Base-by-base conservation (phyloP, 2,797 vertebrate species). In the Sus cebifrons region DNA sequence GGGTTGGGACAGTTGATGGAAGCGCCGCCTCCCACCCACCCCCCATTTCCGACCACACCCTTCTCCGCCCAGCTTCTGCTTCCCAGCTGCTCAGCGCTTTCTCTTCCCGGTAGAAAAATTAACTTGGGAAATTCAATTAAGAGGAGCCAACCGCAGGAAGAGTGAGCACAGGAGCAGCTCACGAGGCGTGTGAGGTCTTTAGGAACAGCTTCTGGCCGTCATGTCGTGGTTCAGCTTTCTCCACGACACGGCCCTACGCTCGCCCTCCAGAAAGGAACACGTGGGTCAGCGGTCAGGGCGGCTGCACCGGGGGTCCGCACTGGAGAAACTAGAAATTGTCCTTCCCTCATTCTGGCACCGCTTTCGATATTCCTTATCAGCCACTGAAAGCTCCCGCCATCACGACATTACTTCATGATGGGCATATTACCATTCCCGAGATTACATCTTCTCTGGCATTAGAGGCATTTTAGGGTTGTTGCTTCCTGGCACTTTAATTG, bases 401-500 rank as follows among this genome's bases (percentile, higher is more conserved):
- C 97, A 96, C 85, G 58, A 64, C 89, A 95, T 97, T 95, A 93
- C 91, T 68, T 86, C 89, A 3, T 79, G 97, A 97, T 96, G 96
- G 96, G 93, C 93, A 79, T 85, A 96, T 97, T 97, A 97, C 97
- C 96, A 95, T 97, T 97, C 96, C 93, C 95, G 62, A 97, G 96
- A 97, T 98, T 96, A 93, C 81, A 92, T 97, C 97, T 98, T 96
- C 97, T 97, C 97, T 96, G 95, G 83, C 97, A 94, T 96, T 95
- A 97, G 91, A 83, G 95, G 95, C 98, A 96, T 97, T 97, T 98
- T 97, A 97, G 96, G 97, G 94, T 65, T 81, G 95, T 90, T 97
- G 97, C 97, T 97, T 96, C 89, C 96, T 88, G 94, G 97, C 94
- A 96, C 98, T 97, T 97, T 97, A 96, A 97, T 98, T 97, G 97